Base-by-base conservation (phyloP, 1,140 invertebrate species). In the Procambarus clarkii region DNA sequence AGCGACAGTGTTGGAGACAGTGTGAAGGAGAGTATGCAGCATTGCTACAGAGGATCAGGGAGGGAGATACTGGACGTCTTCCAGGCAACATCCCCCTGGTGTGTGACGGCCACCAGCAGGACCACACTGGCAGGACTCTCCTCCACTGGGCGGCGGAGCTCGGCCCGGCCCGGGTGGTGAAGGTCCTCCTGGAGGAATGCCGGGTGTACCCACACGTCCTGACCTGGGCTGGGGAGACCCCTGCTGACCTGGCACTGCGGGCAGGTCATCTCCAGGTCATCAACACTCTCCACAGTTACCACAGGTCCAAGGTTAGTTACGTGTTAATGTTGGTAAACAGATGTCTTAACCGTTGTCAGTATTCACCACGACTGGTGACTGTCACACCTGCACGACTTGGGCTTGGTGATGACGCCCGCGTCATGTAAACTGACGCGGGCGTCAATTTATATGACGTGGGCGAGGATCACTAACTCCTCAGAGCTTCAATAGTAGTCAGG, bases 241-340 rank as follows among this genome's bases (percentile, higher is more conserved):
- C 80, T n/a, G 80, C 45, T 50, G 80, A 82, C 80, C 48, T 82
- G 54, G 80, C 80, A 60, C 80, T 18, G 2, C 46, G 21, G 80
- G 46, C 7, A 11, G 78, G 78, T 48, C 78, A 80, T 80, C 78
- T 18, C 78, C 46, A 50, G 21, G 34, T 44, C 9, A 9, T 44
- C 21, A 76, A n/a, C 71, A 76, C 13, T 58, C 54, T 58, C 13
- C 54, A 58, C 54, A 8, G 54, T 58, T 13, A 58, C 54, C 54
- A 58, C 1, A 1, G 34, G 34, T 34, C 34, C 0, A 34, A 34
- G 34, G 34, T 34, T 34, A 34, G 34, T 34, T 34, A 34, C 1
- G 34, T 34, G 34, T 34, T 34, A 34, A 34, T 34, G 34, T 34
- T 34, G 34, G 34, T 34, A 34, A 34, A 34, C 34, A 34, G 34